These are phyloP conservation scores for Synergus laeviventris DNA, from an alignment of 2,888 invertebrate genomes.

Conservation along the genomic window DNA sequence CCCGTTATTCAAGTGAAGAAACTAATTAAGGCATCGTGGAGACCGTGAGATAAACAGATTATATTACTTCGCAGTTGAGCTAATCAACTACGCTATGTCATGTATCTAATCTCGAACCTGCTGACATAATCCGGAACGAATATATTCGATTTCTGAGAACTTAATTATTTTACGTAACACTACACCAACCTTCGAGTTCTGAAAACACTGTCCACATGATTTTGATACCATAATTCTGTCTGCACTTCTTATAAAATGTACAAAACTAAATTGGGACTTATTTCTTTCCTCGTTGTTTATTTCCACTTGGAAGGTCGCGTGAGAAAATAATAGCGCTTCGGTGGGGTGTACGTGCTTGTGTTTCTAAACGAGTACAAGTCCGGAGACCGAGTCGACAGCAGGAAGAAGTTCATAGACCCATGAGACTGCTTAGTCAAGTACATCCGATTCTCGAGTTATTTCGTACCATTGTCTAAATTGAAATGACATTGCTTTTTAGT, in stretches of 20 bases:
- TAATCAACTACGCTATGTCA: constrained; percentile 1
- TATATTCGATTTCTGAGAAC: neutral
- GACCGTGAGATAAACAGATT: neutral
- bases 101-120: constrained; percentile 10
- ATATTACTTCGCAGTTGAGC: neutral
- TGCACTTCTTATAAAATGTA: neutral
- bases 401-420: constrained; percentile 49
- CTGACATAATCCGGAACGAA: neutral
- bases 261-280: neutral
- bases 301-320: constrained; percentile 56
- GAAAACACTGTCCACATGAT: neutral
- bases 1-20: constrained; percentile 23
- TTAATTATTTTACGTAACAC: neutral
- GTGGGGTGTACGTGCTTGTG: constrained; percentile 65
- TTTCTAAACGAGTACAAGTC: constrained; percentile 61
- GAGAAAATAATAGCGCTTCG: constrained; percentile 65
- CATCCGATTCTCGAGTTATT: constrained; percentile 50
- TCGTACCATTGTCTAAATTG: constrained; percentile 26
- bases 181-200: neutral
- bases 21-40: constrained; percentile 45
- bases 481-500: constrained; percentile 42
- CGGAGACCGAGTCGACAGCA: constrained; percentile 53
- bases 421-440: constrained; percentile 57
- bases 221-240: neutral
- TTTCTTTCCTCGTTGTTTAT: constrained; percentile 38